A percentile compares a stretch with the other conserved stretches of the same genome.
phyloP scores from a whole-genome alignment of 2,797 vertebrate genomes.

The Pogoniulus pusillus region DNA sequence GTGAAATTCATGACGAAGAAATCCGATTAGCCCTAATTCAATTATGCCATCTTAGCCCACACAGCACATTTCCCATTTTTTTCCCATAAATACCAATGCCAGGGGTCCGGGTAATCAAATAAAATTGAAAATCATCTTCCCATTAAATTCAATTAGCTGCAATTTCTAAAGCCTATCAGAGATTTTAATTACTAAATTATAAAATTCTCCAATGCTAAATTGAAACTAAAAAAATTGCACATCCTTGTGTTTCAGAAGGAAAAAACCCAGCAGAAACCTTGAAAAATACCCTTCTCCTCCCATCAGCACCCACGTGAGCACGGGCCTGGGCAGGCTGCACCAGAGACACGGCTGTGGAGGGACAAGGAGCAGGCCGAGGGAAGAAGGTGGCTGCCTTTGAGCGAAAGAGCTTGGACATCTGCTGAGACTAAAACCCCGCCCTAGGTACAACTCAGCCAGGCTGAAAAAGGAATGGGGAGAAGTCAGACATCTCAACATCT shows the following conservation, averaged over 20 bases:
- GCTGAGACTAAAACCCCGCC: background rate
- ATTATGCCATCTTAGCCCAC: constrained; percentile 99
- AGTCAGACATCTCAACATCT: background rate
- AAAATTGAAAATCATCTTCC: constrained; percentile 99
- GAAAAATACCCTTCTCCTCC: constrained; percentile 81
- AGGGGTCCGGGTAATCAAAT: constrained; percentile 99
- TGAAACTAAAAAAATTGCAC: constrained; percentile 95
- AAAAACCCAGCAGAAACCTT: constrained; percentile 82
- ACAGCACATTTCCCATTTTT: constrained; percentile 99
- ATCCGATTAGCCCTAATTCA: constrained; percentile 99
- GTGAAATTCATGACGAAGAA: constrained; percentile 99
- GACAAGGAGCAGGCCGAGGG: background rate
- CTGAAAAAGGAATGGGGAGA: background rate
- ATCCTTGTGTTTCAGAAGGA: constrained; percentile 89
- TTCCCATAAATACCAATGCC: constrained; percentile 99
- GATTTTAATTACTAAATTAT: constrained; percentile 99
- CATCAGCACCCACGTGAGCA: constrained; percentile 33
- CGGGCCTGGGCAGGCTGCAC: background rate
- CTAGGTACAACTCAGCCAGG: background rate
- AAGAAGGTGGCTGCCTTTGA: background rate
- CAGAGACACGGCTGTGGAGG: background rate
- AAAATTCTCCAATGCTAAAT: constrained; percentile 99
- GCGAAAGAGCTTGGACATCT: background rate
- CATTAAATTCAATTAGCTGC: constrained; percentile 99
- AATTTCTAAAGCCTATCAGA: constrained; percentile 99